Evolutionary conservation across 2,797 vertebrate species (phyloP), one percentile per base, ranked within the genome.

Genomic region (Gobionotothen gibberifrons): DNA sequence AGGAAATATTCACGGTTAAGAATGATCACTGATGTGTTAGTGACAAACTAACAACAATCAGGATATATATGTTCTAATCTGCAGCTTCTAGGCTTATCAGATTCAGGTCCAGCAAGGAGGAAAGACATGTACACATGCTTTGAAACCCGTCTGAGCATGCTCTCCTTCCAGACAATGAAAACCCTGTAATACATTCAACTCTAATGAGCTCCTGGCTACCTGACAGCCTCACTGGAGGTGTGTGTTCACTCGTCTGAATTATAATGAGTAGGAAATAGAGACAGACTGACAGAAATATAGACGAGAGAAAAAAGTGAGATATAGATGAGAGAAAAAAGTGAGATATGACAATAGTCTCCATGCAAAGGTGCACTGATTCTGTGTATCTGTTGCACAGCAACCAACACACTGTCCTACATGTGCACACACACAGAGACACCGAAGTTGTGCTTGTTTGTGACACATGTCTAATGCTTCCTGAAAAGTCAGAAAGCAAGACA

Each of bases 161-260:
- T 65, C 21, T 65, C 53, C 84, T 76, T 60, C 54, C 55, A 82
- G 74, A 90, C 82, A 87, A 89, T 78, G 79, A 89, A 69, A 86
- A 80, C 55, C 66, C 60, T 63, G 76, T 72, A 63, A 84, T 89
- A 82, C 80, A 86, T 72, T 74, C 55, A 67, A 68, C 79, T 52
- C 51, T 69, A 81, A 86, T 22, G 58, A 73, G 80, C 80, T 74
- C 44, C 74, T 56, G 83, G 69, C 80, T 51, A 75, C 80, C 60
- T 40, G 83, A 63, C 74, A 63, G 69, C 39, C 61, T 72, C 9
- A 4, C 67, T 67, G 4, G 36, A 73, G 47, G 39, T 29, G 13
- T 15, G 52, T 49, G 22, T 62, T 16, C 16, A 11, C 22, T 22
- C 4, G 19, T 36, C 43, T 67, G 29, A 74, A 71, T 19, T 7